phyloP scores from a whole-genome alignment of 2,797 vertebrate genomes.

The Salarias fasciatus region DNA sequence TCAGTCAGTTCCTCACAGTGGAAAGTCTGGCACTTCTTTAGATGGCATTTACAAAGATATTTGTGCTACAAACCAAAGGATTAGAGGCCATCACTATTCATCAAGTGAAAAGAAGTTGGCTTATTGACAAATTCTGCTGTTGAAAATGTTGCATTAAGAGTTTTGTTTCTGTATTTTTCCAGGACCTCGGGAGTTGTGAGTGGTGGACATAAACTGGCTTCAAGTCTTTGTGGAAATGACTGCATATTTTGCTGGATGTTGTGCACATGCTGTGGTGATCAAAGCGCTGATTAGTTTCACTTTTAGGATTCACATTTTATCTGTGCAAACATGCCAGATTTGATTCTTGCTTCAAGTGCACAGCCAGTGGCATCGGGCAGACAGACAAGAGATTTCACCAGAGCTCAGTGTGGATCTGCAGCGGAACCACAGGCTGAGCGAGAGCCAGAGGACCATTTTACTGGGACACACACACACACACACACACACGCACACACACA shows the following conservation, averaged over 20 bases:
- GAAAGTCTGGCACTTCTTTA: neutral
- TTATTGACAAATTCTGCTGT: neutral
- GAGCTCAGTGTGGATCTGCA: constrained; percentile 17
- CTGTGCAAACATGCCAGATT: constrained; percentile 11
- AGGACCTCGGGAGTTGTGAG: neutral
- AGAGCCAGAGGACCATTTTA: constrained; percentile 1
- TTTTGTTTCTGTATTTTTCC: neutral
- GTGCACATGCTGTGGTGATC: constrained; percentile 10
- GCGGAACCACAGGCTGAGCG: constrained; percentile 1
- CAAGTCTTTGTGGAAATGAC: constrained; percentile 17
- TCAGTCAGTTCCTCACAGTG: neutral
- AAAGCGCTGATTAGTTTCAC: constrained; percentile 22
- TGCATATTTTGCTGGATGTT: constrained; percentile 10
- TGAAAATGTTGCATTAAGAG: constrained; percentile 3
- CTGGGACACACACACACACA: neutral
- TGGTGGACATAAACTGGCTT: neutral
- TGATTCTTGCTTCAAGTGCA: constrained; percentile 22
- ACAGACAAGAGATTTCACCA: constrained; percentile 8
- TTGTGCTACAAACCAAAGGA: neutral
- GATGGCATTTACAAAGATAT: constrained; percentile 6
- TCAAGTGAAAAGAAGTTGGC: constrained; percentile 6
- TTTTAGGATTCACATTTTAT: constrained; percentile 4
- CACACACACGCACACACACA: neutral
- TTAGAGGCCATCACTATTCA: neutral
- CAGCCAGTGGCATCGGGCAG: neutral